phyloP scores from a whole-genome alignment of 2,113 vertebrate genomes.

The Brachyhypopomus gauderio region DNA sequence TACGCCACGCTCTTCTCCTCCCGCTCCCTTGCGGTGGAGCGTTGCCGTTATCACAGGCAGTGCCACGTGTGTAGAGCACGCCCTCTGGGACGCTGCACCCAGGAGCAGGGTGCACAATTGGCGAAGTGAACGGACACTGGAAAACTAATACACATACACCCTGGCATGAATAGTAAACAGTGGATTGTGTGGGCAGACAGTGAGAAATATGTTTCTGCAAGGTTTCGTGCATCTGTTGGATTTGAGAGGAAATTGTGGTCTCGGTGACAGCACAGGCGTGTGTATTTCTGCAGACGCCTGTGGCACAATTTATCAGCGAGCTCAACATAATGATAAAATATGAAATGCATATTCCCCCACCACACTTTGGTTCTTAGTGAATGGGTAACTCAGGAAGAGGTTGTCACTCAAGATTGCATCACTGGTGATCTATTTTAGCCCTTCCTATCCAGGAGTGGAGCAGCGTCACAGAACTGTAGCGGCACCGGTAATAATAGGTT shows the following conservation, averaged over 20 bases:
- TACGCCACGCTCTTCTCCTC: background rate
- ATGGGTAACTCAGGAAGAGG: constrained; percentile 1
- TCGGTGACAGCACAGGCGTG: background rate
- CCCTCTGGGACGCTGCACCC: constrained; percentile 10
- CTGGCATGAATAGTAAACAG: constrained; percentile 28
- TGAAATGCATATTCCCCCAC: background rate
- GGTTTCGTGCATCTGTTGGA: constrained; percentile 16
- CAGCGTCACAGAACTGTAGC: background rate
- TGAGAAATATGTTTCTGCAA: background rate
- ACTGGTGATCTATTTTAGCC: constrained; percentile 1
- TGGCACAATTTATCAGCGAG: background rate
- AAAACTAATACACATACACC: constrained; percentile 12
- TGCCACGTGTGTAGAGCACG: background rate
- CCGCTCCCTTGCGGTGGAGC: background rate
- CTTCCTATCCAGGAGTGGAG: background rate
- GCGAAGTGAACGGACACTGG: constrained; percentile 9
- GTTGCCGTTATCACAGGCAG: background rate
- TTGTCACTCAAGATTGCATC: constrained; percentile 12
- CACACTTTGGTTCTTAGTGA: background rate
- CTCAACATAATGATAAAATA: background rate
- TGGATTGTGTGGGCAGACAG: background rate
- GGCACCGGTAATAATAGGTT: constrained; percentile 32
- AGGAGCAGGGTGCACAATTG: constrained; percentile 19
- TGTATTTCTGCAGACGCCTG: constrained; percentile 9
- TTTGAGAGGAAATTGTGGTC: background rate